phyloP scores from a whole-genome alignment of 2,797 vertebrate genomes.

The Liparis tanakae region DNA sequence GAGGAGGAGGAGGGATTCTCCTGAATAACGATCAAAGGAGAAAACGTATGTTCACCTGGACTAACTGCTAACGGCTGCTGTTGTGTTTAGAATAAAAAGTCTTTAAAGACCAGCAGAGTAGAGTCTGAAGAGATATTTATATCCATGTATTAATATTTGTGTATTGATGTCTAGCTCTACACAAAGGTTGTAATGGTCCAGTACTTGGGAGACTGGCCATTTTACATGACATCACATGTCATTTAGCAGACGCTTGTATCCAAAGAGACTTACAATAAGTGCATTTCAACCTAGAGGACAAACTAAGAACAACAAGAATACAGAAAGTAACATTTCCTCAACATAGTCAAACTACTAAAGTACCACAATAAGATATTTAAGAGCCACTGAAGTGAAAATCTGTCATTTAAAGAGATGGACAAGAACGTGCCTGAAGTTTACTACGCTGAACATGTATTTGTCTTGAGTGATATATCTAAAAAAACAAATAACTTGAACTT shows the following conservation, averaged over 20 bases:
- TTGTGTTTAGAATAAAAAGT: slow-evolving; percentile 32
- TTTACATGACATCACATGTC: too few relatives aligned
- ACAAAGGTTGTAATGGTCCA: not conserved
- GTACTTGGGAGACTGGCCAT: not conserved
- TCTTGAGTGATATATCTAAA: not conserved
- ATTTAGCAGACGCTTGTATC: too few relatives aligned
- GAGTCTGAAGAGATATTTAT: slow-evolving; percentile 74
- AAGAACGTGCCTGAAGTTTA: not conserved
- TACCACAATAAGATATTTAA: too few relatives aligned
- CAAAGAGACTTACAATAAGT: too few relatives aligned
- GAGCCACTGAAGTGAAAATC: too few relatives aligned
- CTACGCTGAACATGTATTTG: not conserved
- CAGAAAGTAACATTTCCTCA: too few relatives aligned
- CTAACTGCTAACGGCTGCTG: slow-evolving; percentile 33
- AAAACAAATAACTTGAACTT: not conserved
- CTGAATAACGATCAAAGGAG: slow-evolving; percentile 41
- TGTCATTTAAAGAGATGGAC: not conserved
- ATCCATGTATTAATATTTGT: not conserved
- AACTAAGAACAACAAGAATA: too few relatives aligned
- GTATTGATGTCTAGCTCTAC: not conserved
- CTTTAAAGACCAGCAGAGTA: slow-evolving; percentile 41
- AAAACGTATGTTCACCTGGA: slow-evolving; percentile 16
- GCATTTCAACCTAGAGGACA: too few relatives aligned
- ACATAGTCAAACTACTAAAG: too few relatives aligned
- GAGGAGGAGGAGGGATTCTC: not conserved